These are phyloP conservation scores for Manacus vitellinus DNA, from an alignment of 2,113 vertebrate species.

Conservation along the genomic window DNA sequence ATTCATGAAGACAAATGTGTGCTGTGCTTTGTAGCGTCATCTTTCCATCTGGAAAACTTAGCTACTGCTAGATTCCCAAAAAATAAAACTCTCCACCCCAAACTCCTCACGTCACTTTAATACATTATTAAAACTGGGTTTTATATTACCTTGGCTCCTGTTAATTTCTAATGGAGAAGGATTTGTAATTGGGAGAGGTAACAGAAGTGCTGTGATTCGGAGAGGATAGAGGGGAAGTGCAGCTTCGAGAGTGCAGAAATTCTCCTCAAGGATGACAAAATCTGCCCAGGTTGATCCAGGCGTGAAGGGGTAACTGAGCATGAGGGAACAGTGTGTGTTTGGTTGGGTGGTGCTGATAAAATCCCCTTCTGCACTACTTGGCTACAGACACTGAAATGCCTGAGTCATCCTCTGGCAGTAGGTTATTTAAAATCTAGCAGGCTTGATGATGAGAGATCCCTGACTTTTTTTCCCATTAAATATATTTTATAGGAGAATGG, in stretches of 20 bases:
- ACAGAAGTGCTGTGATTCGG: not conserved
- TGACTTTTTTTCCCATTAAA: not conserved
- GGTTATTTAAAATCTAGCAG: not conserved
- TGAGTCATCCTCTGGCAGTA: not conserved
- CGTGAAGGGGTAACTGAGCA: not conserved
- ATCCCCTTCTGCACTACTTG: not conserved
- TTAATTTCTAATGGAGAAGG: not conserved
- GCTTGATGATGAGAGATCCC: not conserved
- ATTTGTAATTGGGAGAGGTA: not conserved
- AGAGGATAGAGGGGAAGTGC: not conserved
- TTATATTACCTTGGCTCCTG: not conserved
- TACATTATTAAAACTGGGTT: not conserved
- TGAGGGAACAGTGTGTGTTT: not conserved
- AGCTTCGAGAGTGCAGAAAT: not conserved
- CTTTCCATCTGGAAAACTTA: constrained; percentile 7
- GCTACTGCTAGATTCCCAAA: not conserved
- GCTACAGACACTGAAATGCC: not conserved
- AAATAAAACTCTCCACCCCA: not conserved
- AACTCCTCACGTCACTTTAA: not conserved
- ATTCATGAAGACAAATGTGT: not conserved
- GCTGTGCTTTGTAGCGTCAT: not conserved
- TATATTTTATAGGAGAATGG: not conserved
- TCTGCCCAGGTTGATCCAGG: not conserved
- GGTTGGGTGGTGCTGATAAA: not conserved
- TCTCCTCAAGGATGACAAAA: not conserved